A percentile compares a stretch with the other conserved stretches of the same genome.
Evolutionary conservation across 2,797 vertebrate genomes (phyloP).

Genomic region (Tokudaia tokunoshimensis): DNA sequence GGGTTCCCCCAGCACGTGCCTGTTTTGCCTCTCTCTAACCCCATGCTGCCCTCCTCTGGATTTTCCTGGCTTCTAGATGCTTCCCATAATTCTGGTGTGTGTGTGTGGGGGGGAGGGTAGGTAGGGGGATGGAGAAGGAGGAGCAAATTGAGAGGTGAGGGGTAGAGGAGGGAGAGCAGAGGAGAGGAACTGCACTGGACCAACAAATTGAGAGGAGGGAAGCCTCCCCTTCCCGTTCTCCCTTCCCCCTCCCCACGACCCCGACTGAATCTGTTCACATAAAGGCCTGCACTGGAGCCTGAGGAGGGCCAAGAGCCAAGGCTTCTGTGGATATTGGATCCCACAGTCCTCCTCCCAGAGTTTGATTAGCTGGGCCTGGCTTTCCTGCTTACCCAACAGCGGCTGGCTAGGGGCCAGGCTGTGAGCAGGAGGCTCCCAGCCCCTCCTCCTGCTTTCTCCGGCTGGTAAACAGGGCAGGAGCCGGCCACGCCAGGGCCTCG

Average conservation of each 20-base stretch:
- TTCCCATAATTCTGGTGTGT: not conserved
- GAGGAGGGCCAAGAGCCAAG: not conserved
- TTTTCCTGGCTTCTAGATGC: no score
- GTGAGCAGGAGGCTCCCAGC: slow-evolving; percentile 73
- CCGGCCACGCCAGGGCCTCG: slow-evolving; percentile 73
- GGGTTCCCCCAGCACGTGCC: not conserved
- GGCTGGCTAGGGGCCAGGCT: slow-evolving; percentile 77
- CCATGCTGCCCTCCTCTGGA: not conserved
- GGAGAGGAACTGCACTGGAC: not conserved
- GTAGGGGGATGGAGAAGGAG: not conserved
- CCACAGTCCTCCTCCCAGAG: slow-evolving; percentile 58
- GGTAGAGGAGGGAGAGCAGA: not conserved
- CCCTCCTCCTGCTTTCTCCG: slow-evolving; percentile 63
- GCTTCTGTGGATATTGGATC: not conserved
- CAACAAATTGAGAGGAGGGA: not conserved
- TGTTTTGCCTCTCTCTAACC: not conserved
- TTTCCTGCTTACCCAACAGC: slow-evolving; percentile 81
- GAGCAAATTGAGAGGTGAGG: not conserved
- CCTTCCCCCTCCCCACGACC: not conserved
- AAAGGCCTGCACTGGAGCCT: not conserved
- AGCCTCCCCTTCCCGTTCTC: not conserved
- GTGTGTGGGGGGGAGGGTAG: not conserved
- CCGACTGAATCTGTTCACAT: not conserved
- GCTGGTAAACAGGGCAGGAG: slow-evolving; percentile 83
- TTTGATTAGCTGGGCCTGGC: slow-evolving; percentile 86